Evolutionary conservation across 2,113 vertebrate genomes (phyloP).

Genomic region (Rhizomys pruinosus): DNA sequence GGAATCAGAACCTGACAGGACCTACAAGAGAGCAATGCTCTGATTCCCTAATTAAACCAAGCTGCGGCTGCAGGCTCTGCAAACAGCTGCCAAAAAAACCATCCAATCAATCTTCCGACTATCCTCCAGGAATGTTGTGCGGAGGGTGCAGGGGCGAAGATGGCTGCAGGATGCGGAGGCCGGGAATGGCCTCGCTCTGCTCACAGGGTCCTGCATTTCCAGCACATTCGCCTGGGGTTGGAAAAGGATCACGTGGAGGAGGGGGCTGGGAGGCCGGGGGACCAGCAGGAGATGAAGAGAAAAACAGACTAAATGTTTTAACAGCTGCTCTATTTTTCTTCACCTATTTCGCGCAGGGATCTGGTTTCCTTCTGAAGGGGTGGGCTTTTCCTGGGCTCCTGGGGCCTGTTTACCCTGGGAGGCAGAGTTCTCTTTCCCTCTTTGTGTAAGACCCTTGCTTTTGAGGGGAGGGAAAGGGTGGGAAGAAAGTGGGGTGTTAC

Average conservation of each 20-base stretch:
- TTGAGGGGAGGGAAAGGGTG: background rate
- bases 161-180: slow-evolving; percentile 54
- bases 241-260: slow-evolving; percentile 63
- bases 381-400: slow-evolving; percentile 82
- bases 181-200: slow-evolving; percentile 12
- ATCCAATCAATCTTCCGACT: slow-evolving; percentile 86
- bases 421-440: slow-evolving; percentile 71
- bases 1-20: slow-evolving; percentile 90
- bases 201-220: slow-evolving; percentile 44
- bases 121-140: slow-evolving; percentile 84
- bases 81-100: slow-evolving; percentile 84
- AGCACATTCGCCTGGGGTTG: slow-evolving; percentile 55
- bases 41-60: slow-evolving; percentile 89
- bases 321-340: slow-evolving; percentile 92
- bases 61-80: slow-evolving; percentile 84
- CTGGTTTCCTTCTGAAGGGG: slow-evolving; percentile 88
- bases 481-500: slow-evolving; percentile 65
- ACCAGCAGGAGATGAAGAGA: slow-evolving; percentile 64
- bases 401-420: slow-evolving; percentile 84
- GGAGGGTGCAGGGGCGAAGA: slow-evolving; percentile 66
- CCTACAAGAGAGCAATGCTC: slow-evolving; percentile 88
- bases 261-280: slow-evolving; percentile 43
- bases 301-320: slow-evolving; percentile 89
- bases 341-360: slow-evolving; percentile 87
- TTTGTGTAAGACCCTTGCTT: slow-evolving; percentile 71